Base-by-base conservation (phyloP, 2,888 invertebrate genomes). In the Xestia xanthographa region DNA sequence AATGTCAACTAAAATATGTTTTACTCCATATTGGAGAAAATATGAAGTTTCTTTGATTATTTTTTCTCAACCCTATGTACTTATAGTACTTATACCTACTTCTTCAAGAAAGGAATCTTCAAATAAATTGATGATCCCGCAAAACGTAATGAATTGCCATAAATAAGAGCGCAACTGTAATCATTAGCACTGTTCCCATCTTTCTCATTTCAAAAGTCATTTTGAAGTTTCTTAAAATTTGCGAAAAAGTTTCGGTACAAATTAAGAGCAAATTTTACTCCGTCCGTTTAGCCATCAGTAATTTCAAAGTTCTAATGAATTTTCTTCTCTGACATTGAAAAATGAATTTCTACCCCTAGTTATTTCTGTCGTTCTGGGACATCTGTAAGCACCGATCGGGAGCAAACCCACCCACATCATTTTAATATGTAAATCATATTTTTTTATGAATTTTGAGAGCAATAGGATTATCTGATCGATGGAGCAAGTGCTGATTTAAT, bases 241-340 rank as follows among this genome's bases (percentile, higher is more conserved):
- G 90, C 90, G 93, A 96, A 96, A 95, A 96, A 95, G 93, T 96
- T 96, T 95, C 88, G 84, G 94, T 95, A 94, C 96, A 96, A 96
- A 96, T 96, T 96, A 96, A 96, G 95, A 96, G 95, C 93, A 93
- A 96, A 95, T 96, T 96, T 95, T 92, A 95, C 96, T 95, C 93
- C 95, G 95, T 95, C 96, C 95, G 95, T 94, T 96, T 95, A 94
- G 95, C 95, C 95, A 96, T 96, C 95, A 95, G 96, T 95, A 96
- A 96, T 96, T 95, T 95, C 95, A 94, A 95, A 96, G 94, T 96
- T 96, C 94, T 96, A 96, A 96, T 96, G 96, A 96, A 96, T 96
- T 96, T 96, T 95, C 94, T 95, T 95, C 94, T 93, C 92, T 94
- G 96, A 96, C 96, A 95, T 95, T 96, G 96, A 96, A 95, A 96